phyloP scores from a whole-genome alignment of 2,888 invertebrate genomes.

The Oscheius sp. region DNA sequence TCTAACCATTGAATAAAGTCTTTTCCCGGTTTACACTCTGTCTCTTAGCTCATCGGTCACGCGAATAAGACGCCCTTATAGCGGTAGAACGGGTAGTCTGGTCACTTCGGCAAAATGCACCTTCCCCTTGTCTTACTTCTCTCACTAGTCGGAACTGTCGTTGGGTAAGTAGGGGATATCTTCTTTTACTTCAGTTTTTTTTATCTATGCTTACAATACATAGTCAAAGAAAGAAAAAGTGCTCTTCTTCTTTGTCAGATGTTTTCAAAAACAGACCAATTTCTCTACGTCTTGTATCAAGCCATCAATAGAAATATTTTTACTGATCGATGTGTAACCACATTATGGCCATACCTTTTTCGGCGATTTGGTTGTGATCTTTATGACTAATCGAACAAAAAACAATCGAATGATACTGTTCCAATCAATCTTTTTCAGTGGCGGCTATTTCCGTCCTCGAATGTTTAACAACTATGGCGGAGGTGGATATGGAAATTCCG shows the following conservation, averaged over 20 bases:
- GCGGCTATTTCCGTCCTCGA: constrained; percentile 17
- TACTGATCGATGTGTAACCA: background rate
- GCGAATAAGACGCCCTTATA: constrained; percentile 1
- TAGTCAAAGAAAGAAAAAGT: too few relatives aligned
- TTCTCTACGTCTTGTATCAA: too few relatives aligned
- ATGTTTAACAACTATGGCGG: constrained; percentile 1
- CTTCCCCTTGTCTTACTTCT: background rate
- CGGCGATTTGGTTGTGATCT: background rate
- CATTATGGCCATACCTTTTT: background rate
- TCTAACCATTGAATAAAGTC: background rate
- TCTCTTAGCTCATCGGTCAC: background rate
- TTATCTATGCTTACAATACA: background rate
- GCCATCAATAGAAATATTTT: background rate
- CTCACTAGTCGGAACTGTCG: background rate
- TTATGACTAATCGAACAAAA: background rate
- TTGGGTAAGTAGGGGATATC: background rate
- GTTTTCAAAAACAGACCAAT: too few relatives aligned
- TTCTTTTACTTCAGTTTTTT: background rate
- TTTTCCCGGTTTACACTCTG: constrained; percentile 16
- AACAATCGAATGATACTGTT: too few relatives aligned
- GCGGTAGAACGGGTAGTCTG: background rate
- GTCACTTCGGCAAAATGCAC: background rate
- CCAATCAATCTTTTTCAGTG: constrained; percentile 8
- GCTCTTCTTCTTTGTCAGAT: too few relatives aligned
- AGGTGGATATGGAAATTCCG: background rate